Evolutionary conservation across 1,140 invertebrate genomes (phyloP).

Genomic region (Triops cancriformis): DNA sequence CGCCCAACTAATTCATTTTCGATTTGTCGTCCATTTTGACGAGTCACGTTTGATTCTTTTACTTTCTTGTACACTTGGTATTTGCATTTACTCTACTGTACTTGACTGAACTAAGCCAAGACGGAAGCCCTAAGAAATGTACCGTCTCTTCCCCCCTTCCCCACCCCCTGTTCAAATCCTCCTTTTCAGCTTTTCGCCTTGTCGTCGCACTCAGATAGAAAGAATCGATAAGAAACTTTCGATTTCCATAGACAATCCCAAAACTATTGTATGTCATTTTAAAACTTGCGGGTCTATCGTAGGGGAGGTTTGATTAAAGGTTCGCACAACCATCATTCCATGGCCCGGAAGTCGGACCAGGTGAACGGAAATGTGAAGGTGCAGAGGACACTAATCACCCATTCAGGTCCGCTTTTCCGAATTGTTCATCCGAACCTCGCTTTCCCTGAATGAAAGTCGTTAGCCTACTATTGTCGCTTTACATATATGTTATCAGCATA

Average conservation of each 20-base stretch:
- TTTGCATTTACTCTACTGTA: too few species aligned
- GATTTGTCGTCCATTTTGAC: neutral
- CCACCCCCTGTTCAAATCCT: neutral
- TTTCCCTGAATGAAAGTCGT: too few species aligned
- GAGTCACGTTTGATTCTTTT: neutral
- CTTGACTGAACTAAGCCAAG: neutral
- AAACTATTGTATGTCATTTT: neutral
- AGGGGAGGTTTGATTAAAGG: neutral
- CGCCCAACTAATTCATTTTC: neutral
- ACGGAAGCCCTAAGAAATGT: neutral
- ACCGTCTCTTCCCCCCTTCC: neutral
- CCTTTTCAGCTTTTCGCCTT: neutral
- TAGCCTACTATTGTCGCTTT: too few species aligned
- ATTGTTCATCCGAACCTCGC: too few species aligned
- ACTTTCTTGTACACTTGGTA: neutral
- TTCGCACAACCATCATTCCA: neutral
- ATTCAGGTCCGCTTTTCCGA: neutral
- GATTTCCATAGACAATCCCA: neutral
- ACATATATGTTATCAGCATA: too few species aligned
- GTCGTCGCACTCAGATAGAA: neutral
- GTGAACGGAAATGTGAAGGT: conserved; percentile 1
- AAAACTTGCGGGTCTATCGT: neutral
- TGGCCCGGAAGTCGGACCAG: neutral
- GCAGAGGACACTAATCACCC: neutral
- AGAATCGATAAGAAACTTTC: neutral